Evolutionary conservation across 2,113 vertebrate species (phyloP), one percentile per base, ranked within the genome.

Genomic region (Coptodon bakossiorum): DNA sequence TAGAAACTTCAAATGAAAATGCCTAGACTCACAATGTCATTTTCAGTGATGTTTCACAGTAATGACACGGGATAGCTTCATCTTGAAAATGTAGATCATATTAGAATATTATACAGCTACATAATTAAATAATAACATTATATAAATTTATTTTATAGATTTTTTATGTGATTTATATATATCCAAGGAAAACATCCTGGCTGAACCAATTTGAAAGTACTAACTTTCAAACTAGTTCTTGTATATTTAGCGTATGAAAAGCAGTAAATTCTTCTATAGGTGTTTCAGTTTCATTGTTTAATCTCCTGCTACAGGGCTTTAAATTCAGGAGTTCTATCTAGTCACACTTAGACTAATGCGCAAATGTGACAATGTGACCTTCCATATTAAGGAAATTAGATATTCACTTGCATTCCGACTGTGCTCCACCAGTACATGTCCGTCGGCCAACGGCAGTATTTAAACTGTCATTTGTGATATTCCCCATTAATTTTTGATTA

Each of bases 401-500:
- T 80, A 88, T 88, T 88, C 80, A 43, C 85, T 86, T 78, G 86
- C 80, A 81, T 86, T 89, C 48, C 40, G 27, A 43, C 73, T 81
- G 27, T 43, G 40, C 80, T 88, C 81, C 66, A 85, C 34, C 84
- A 52, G 82, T 9, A 34, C 83, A 80, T 68, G 78, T 89, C 76
- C 27, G 5, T 54, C 13, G 80, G 89, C 84, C 87, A 83, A 52
- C 48, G 34, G 88, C 86, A 87, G 86, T 84, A 83, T 94, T 93
- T 94, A 89, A 93, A 83, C 87, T 89, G 88, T 90, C 88, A 93
- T 90, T 92, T 92, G 80, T 85, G 91, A 93, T 90, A 68, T 86
- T 81, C 80, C n/a, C 66, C 79, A 94, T 92, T 91, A 91, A 91
- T 89, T 93, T 88, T 93, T 95, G 88, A 95, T 94, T 88, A 94